Conservation (phyloP, 2,888 invertebrate genomes). For the Drosophila anceps region DNA sequence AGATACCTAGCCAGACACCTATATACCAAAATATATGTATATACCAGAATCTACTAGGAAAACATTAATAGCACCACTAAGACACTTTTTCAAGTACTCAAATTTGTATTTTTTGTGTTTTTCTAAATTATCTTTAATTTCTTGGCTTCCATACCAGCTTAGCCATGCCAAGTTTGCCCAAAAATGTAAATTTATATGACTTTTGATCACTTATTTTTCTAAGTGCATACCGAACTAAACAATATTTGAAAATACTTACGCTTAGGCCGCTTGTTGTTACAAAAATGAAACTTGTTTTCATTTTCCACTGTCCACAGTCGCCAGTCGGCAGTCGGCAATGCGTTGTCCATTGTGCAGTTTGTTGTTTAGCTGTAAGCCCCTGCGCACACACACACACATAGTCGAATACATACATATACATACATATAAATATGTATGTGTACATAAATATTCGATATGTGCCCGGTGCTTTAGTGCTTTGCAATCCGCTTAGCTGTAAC, state of each 20-base stretch:
- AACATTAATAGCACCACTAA: neutral
- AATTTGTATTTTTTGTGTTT: neutral
- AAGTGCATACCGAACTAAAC: neutral
- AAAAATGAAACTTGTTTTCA: conserved; percentile 16
- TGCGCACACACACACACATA: conserved; percentile 3
- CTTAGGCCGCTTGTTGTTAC: conserved; percentile 7
- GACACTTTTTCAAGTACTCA: neutral
- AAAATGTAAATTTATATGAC: too few relatives aligned
- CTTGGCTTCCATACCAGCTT: too few relatives aligned
- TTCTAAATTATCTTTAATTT: neutral
- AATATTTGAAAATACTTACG: conserved; percentile 1
- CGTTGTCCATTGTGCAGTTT: conserved; percentile 15
- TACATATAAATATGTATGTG: conserved; percentile 10
- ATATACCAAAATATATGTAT: too few relatives aligned
- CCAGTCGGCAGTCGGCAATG: neutral
- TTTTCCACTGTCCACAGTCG: conserved; percentile 6
- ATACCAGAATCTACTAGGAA: too few relatives aligned
- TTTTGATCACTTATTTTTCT: neutral
- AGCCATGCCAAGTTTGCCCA: too few relatives aligned
- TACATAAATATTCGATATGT: conserved; percentile 66
- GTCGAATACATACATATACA: neutral
- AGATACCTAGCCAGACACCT: too few relatives aligned
- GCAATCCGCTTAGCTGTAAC: conserved; percentile 74
- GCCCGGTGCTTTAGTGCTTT: conserved; percentile 57
- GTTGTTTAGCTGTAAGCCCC: conserved; percentile 23